Percentiles rank a stretch among this genome's conserved stretches.
phyloP scores from a whole-genome alignment of 2,888 invertebrate species.

The Rhabditoides inermis region DNA sequence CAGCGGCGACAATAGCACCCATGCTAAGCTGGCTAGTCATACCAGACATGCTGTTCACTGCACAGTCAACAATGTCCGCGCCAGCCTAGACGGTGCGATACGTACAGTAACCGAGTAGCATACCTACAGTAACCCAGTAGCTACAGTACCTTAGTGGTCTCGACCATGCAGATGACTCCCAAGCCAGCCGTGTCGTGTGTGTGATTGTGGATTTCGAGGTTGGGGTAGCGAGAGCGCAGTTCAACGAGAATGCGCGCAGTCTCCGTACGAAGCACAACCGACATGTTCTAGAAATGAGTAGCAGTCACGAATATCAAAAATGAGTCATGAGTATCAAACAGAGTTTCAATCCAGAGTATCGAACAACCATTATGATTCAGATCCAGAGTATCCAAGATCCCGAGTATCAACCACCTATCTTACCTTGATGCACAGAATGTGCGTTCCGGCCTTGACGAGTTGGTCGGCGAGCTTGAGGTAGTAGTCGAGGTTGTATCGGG shows the following conservation, averaged over 20 bases:
- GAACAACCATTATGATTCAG: too few species aligned
- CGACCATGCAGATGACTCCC: conserved; percentile 61
- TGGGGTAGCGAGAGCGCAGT: conserved; percentile 80
- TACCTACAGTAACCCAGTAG: too few species aligned
- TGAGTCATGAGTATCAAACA: too few species aligned
- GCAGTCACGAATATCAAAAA: too few species aligned
- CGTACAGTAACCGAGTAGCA: too few species aligned
- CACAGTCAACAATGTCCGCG: conserved; percentile 60
- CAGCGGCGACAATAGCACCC: conserved; percentile 89
- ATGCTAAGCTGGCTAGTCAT: conserved; percentile 97
- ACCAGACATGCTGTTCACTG: conserved; percentile 95
- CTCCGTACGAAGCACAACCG: conserved; percentile 78
- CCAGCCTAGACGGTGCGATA: conserved; percentile 54
- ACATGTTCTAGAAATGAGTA: too few species aligned
- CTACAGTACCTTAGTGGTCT: too few species aligned
- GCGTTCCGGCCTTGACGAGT: conserved; percentile 69
- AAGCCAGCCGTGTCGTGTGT: conserved; percentile 95
- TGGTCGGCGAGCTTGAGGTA: conserved; percentile 82
- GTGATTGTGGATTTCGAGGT: conserved; percentile 90
- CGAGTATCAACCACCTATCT: too few species aligned
- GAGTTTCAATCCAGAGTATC: too few species aligned
- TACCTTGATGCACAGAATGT: conserved; percentile 16
- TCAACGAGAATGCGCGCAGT: conserved; percentile 76
- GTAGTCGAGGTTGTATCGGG: conserved; percentile 86
- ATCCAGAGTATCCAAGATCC: too few species aligned